Percentiles rank a stretch among this genome's conserved stretches.
phyloP scores from a whole-genome alignment of 1,140 invertebrate species.

The Chironomus tepperi region DNA sequence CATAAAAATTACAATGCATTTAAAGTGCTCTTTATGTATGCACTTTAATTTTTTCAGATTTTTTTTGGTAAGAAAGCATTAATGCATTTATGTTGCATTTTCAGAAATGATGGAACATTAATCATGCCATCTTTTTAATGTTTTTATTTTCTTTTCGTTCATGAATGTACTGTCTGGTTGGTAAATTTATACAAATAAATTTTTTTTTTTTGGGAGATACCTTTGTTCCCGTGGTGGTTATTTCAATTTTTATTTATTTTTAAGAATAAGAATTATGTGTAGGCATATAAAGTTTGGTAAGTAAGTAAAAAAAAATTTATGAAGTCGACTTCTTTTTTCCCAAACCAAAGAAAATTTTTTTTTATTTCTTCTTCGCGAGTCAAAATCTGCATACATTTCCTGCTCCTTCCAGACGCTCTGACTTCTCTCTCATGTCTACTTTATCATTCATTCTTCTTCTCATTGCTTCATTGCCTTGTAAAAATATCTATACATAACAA shows the following conservation, averaged over 20 bases:
- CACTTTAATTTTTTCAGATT: neutral
- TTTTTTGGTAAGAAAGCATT: neutral
- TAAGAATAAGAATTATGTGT: too few relatives aligned
- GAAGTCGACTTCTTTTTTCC: too few relatives aligned
- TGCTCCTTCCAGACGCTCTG: neutral
- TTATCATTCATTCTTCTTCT: neutral
- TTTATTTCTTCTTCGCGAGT: neutral
- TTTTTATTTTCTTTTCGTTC: neutral
- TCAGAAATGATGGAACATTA: neutral
- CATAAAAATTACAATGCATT: conserved; percentile 20
- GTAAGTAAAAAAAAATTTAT: too few relatives aligned
- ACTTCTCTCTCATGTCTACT: neutral
- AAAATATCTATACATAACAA: neutral
- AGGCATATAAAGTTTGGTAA: too few relatives aligned
- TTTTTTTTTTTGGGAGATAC: too few relatives aligned
- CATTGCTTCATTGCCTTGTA: neutral
- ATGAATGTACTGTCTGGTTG: neutral
- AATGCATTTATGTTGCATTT: neutral
- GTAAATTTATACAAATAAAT: neutral
- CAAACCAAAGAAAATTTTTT: too few relatives aligned
- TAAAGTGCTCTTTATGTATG: conserved; percentile 3
- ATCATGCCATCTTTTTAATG: neutral
- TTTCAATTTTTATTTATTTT: too few relatives aligned
- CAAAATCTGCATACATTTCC: conserved; percentile 6
- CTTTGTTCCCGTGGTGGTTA: too few relatives aligned